phyloP scores from a whole-genome alignment of 1,140 invertebrate genomes.

The Bradynema listronoti region DNA sequence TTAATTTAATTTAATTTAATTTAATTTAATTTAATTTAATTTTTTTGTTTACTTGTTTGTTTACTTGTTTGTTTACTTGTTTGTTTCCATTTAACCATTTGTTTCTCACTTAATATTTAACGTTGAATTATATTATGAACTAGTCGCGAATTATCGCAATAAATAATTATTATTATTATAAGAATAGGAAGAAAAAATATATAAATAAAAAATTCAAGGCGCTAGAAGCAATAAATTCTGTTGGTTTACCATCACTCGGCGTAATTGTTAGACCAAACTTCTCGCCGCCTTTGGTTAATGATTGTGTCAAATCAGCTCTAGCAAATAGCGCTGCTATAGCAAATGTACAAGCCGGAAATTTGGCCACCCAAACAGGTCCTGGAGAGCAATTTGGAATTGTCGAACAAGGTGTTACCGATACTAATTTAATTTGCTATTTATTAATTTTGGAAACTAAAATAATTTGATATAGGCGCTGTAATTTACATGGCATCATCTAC shows the following conservation, averaged over 20 bases:
- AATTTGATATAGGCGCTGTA: neutral
- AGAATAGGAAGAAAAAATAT: slow-evolving; percentile 6
- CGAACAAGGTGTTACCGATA: slow-evolving; percentile 8
- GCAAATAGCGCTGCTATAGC: neutral
- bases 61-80: too few relatives aligned
- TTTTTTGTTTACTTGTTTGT: too few relatives aligned
- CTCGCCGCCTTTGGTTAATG: slow-evolving; percentile 9
- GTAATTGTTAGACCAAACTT: slow-evolving; percentile 11
- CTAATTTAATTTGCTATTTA: neutral
- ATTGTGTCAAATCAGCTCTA: slow-evolving; percentile 10
- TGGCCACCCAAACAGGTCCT: too few relatives aligned
- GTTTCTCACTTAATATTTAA: neutral
- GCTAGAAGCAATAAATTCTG: slow-evolving; percentile 3
- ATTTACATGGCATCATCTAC: neutral
- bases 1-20: too few relatives aligned
- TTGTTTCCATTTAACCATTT: too few relatives aligned
- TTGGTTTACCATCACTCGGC: slow-evolving; percentile 1
- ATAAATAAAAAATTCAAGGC: slow-evolving; percentile 17
- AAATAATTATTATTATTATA: slow-evolving; percentile 12
- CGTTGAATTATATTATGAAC: neutral
- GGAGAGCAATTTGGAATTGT: slow-evolving; percentile 10
- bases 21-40: too few relatives aligned
- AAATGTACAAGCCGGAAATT: too few relatives aligned
- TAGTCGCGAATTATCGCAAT: too few relatives aligned
- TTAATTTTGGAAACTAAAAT: neutral